Conservation (phyloP, 2,113 vertebrate genomes). For the Sebastes schlegelii region DNA sequence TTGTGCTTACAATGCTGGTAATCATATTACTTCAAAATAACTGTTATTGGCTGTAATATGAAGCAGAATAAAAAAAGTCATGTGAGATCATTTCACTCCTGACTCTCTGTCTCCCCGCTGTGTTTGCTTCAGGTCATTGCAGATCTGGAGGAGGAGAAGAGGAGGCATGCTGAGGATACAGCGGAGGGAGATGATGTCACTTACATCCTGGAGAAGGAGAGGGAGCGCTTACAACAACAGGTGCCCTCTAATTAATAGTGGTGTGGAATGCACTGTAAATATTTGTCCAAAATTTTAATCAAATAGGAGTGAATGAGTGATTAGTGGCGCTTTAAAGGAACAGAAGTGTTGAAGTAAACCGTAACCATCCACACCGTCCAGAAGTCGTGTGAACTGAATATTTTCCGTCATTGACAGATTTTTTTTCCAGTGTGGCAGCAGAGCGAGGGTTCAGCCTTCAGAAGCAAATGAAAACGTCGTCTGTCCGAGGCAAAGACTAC, state of each 20-base stretch:
- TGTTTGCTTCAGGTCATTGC: conserved; percentile 90
- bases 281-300: neutral
- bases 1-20: neutral
- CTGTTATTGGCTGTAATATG: neutral
- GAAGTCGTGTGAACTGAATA: too few species aligned
- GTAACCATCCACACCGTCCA: too few species aligned
- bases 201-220: conserved; percentile 97
- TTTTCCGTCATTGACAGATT: too few species aligned
- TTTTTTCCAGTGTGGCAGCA: too few species aligned
- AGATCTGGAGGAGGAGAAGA: conserved; percentile 95
- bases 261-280: neutral
- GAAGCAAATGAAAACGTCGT: too few species aligned
- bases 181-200: conserved; percentile 98
- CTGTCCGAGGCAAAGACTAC: too few species aligned
- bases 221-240: conserved; percentile 96
- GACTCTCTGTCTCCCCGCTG: conserved; percentile 24
- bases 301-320: neutral
- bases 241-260: conserved; percentile 67
- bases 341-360: neutral
- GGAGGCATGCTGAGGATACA: conserved; percentile 94
- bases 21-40: conserved; percentile 1
- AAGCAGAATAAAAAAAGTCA: neutral
- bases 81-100: neutral
- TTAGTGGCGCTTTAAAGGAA: neutral
- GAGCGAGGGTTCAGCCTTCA: too few species aligned